phyloP scores from a whole-genome alignment of 2,888 invertebrate genomes.

The Clanis bilineata region DNA sequence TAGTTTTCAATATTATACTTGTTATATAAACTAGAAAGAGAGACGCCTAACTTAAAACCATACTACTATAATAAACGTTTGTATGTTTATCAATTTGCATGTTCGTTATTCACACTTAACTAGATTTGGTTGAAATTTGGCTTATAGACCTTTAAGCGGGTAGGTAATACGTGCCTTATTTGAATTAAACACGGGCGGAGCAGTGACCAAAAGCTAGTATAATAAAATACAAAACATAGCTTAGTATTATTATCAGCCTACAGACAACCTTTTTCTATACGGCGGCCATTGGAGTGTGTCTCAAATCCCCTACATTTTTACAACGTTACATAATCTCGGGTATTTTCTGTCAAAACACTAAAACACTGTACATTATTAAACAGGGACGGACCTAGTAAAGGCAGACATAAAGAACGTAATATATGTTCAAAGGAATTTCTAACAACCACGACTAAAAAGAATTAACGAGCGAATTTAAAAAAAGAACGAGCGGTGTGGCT shows the following conservation, averaged over 20 bases:
- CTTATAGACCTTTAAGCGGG: too few relatives aligned
- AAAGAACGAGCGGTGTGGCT: background rate
- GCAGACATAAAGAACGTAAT: too few relatives aligned
- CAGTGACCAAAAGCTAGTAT: too few relatives aligned
- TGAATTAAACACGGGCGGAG: too few relatives aligned
- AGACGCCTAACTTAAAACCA: too few relatives aligned
- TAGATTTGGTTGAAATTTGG: too few relatives aligned
- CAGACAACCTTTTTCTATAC: background rate
- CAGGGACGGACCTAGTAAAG: background rate
- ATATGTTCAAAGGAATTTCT: background rate
- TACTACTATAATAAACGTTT: too few relatives aligned
- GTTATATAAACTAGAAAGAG: too few relatives aligned
- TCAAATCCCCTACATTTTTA: constrained; percentile 5
- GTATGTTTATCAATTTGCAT: too few relatives aligned
- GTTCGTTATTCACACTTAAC: too few relatives aligned
- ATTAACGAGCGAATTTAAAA: background rate
- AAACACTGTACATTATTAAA: background rate
- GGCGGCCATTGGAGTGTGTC: background rate
- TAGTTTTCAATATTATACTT: background rate
- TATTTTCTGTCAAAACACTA: background rate
- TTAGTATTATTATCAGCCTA: background rate
- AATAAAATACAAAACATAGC: background rate
- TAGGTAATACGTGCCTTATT: too few relatives aligned
- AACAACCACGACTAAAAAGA: background rate
- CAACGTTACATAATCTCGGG: background rate